A percentile compares a stretch with the other conserved stretches of the same genome.
These are phyloP conservation scores for Clanis bilineata DNA, from an alignment of 2,888 invertebrate genomes.

Conservation along the genomic window DNA sequence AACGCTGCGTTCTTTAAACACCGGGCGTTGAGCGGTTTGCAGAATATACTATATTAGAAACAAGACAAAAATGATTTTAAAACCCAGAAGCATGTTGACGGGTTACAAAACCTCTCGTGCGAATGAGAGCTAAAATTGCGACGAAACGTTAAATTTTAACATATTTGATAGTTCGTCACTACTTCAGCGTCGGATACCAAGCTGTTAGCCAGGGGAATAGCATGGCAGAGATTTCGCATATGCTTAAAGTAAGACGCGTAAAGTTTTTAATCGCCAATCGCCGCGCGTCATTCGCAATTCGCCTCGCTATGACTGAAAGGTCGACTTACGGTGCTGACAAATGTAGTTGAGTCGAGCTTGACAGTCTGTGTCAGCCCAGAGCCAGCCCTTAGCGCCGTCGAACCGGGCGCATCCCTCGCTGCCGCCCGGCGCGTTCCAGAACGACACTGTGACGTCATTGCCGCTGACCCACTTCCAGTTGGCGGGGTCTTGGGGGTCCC, in stretches of 20 bases:
- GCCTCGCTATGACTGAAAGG: slow-evolving; percentile 22
- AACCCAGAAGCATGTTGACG: too few species aligned
- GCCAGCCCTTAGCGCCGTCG: slow-evolving; percentile 96
- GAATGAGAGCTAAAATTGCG: too few species aligned
- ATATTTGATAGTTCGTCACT: too few species aligned
- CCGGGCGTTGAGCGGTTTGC: too few species aligned
- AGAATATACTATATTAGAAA: too few species aligned
- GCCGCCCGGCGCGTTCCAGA: slow-evolving; percentile 94
- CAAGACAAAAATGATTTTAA: too few species aligned
- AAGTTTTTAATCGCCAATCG: slow-evolving; percentile 20
- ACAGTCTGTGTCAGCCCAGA: slow-evolving; percentile 97
- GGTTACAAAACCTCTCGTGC: too few species aligned
- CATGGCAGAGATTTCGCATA: too few species aligned
- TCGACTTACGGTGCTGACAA: slow-evolving; percentile 94
- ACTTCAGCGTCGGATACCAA: too few species aligned
- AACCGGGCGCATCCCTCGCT: slow-evolving; percentile 93
- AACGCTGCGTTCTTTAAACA: background rate
- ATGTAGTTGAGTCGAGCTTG: slow-evolving; percentile 92
- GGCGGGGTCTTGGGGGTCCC: slow-evolving; percentile 89
- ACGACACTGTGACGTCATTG: slow-evolving; percentile 93
- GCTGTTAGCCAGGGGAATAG: too few species aligned
- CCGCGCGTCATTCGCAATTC: background rate
- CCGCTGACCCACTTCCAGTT: slow-evolving; percentile 96
- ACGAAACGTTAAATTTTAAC: too few species aligned
- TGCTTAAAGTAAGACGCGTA: too few species aligned